Percentiles rank a stretch among this genome's conserved stretches.
These are phyloP conservation scores for Callyntrura sp. DNA, from an alignment of 2,888 invertebrate genomes.

Conservation along the genomic window DNA sequence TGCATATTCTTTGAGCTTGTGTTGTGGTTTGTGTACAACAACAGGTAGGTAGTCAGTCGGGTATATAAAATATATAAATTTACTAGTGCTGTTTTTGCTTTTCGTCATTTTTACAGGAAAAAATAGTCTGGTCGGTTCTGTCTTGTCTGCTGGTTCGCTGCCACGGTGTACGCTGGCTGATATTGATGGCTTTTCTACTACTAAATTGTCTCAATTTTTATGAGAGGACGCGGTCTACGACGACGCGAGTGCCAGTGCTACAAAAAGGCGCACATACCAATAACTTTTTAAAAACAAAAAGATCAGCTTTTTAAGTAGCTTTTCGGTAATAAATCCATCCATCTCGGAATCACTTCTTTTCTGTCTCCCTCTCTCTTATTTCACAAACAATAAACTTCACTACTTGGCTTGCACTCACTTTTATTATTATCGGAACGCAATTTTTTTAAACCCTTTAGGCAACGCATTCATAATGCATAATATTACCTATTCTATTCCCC, in stretches of 20 bases:
- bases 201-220: slow-evolving; percentile 72
- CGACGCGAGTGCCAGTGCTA: slow-evolving; percentile 61
- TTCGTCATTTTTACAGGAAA: slow-evolving; percentile 32
- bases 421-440: slow-evolving; percentile 9
- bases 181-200: slow-evolving; percentile 56
- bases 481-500: slow-evolving; percentile 66
- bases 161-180: slow-evolving; percentile 20
- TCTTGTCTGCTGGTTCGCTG: slow-evolving; percentile 39
- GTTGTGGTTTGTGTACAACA: background rate
- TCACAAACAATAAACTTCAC: slow-evolving; percentile 4
- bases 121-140: slow-evolving; percentile 48
- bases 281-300: slow-evolving; percentile 36
- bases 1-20: slow-evolving; percentile 11
- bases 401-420: slow-evolving; percentile 43
- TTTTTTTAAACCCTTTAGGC: slow-evolving; percentile 61
- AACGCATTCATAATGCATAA: slow-evolving; percentile 55
- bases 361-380: background rate
- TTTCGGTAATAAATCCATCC: slow-evolving; percentile 76
- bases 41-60: background rate
- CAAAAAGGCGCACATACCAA: slow-evolving; percentile 67
- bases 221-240: slow-evolving; percentile 43
- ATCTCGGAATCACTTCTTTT: slow-evolving; percentile 47
- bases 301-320: slow-evolving; percentile 5
- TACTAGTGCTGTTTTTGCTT: background rate
- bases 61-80: no score